phyloP scores from a whole-genome alignment of 2,888 invertebrate genomes.

The Eledona agricola region DNA sequence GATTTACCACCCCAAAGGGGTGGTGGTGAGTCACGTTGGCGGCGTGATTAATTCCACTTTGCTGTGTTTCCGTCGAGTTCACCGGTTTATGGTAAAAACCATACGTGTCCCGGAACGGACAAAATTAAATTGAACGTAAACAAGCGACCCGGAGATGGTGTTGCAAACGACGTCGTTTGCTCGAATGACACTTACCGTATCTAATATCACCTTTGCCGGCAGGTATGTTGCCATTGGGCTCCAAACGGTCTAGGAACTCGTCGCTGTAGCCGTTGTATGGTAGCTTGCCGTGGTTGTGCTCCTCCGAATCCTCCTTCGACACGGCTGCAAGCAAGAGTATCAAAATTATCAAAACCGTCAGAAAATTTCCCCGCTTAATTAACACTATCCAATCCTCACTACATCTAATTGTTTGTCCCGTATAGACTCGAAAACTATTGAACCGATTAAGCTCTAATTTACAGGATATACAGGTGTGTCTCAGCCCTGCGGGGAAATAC shows the following conservation, averaged over 20 bases:
- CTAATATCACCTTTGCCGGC: constrained; percentile 82
- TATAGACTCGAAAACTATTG: too few species aligned
- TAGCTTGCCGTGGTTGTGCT: constrained; percentile 73
- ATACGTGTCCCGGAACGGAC: constrained; percentile 5
- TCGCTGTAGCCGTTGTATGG: constrained; percentile 94
- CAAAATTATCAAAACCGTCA: too few species aligned
- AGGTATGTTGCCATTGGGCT: constrained; percentile 93
- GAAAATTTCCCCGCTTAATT: too few species aligned
- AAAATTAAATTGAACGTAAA: constrained; percentile 33
- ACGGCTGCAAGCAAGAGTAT: constrained; percentile 75
- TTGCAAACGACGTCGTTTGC: constrained; percentile 25
- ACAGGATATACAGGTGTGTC: too few species aligned
- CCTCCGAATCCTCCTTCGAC: constrained; percentile 90
- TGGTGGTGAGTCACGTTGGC: constrained; percentile 13
- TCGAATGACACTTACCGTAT: constrained; percentile 66
- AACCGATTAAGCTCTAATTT: too few species aligned
- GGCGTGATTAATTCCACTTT: constrained; percentile 5
- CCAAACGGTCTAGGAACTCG: constrained; percentile 91
- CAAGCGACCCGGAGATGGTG: background rate
- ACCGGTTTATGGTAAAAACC: constrained; percentile 11
- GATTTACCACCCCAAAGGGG: constrained; percentile 2
- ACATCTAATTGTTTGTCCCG: too few species aligned
- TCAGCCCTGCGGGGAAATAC: too few species aligned
- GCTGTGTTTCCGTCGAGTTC: constrained; percentile 1
- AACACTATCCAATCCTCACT: too few species aligned